Evolutionary conservation across 2,113 vertebrate species (phyloP), one percentile per base, ranked within the genome.

Genomic region (Motacilla alba): DNA sequence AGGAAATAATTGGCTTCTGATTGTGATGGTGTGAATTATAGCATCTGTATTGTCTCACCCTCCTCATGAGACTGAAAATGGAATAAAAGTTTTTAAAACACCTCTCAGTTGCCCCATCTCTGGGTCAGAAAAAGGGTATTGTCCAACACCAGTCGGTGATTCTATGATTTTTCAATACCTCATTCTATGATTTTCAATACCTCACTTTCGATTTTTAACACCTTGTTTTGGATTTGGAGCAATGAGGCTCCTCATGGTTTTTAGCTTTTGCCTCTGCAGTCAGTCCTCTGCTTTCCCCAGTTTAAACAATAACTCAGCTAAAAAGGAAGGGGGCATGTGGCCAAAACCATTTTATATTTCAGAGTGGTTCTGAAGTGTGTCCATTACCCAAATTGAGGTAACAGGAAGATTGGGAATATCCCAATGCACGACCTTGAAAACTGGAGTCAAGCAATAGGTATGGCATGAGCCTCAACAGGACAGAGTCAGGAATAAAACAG

Each of bases 171-270:
- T 35, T 35, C 35, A 35, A 35, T 35, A 35, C 35, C 35, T 35
- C 35, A 44, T 26, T 60, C 6, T 30, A 1, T 46, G 7, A 21
- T 31, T 89, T 89, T 66, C 15, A 56, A 37, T 9, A 28, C 12
- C 11, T 64, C 11, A 0, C 16, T 58, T 67, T 50, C 52, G 8
- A 6, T n/a, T 92, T 94, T 73, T 15, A 53, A 24, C 7, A 26
- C 15, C 10, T 47, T 13, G 6, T 14, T 80, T 62, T 35, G 27
- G 16, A 22, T 30, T 74, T 83, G 39, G 66, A 64, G 13, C 23
- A 50, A 17, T 0, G 3, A 55, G 39, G 13, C n/a, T 77, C 53
- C 46, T 43, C 18, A 15, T 2, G 0, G 10, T 39, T 73, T 83
- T 81, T 17, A 43, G 5, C 8, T 73, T 83, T 79, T 72, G 2